Evolutionary conservation across 2,113 vertebrate species (phyloP), one percentile per base, ranked within the genome.

Genomic region (Scopus umbretta): DNA sequence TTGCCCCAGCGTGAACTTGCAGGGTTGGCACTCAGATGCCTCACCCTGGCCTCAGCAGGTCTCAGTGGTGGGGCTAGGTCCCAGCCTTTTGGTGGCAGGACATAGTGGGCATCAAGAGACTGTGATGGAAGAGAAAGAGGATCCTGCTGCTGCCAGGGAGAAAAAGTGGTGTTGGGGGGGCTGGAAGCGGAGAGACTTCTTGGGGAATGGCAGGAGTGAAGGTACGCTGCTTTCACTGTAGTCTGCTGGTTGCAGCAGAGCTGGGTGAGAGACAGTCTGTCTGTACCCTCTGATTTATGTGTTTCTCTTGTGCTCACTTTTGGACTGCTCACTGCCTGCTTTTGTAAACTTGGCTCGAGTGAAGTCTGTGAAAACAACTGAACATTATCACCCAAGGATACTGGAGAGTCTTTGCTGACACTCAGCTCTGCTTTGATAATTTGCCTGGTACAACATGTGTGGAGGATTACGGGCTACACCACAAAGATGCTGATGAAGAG

Each of bases 381-480:
- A 91, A 80, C 70, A 25, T 86, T 91, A 59, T 88, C 87, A 90
- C 59, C n/a, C 89, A 71, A 83, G 71, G 86, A 78, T 84, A 71
- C 65, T 75, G 91, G 65, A 86, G 71, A 76, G 73, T 53, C 70
- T 88, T 71, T 81, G 45, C 63, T 80, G 74, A 82, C 55, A 66
- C 38, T 81, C 78, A 45, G 87, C 71, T 92, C 67, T 76, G 78
- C 92, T 95, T 87, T 96, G 81, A 76, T 80, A 70, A 88, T 90
- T 71, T 52, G 78, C 89, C 67, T 78, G 74, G 71, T 92, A 50
- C 45, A 89, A 82, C 45, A 67, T 8, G 58, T 71, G 67, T 61
- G 63, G 30, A 80, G 47, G 67, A 86, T 87, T 85, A 80, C 0
- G 3, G 66, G 26, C 74, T 62, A 29, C 71, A 55, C 65, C 62